Conservation (phyloP, 2,113 vertebrate species). For the Taxidea taxus region DNA sequence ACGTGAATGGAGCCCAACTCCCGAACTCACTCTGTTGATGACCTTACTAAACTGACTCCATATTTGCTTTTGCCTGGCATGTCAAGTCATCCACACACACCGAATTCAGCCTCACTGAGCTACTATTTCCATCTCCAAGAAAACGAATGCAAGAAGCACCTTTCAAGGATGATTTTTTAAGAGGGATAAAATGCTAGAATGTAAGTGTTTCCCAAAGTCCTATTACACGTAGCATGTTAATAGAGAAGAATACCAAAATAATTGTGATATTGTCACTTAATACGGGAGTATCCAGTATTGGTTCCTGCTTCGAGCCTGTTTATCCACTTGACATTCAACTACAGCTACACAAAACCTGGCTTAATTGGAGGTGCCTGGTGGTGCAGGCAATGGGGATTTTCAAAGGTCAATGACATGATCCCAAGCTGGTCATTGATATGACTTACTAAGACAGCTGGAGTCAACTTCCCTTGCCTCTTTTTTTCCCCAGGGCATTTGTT, state of each 20-base stretch:
- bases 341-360: not conserved
- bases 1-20: not conserved
- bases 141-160: not conserved
- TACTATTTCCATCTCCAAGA: not conserved
- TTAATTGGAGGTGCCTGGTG: slow-evolving; percentile 41
- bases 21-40: not conserved
- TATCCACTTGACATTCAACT: slow-evolving; percentile 58
- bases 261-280: not conserved
- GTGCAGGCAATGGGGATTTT: not conserved
- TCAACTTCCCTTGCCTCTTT: not conserved
- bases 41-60: accelerated
- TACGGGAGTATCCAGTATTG: not conserved
- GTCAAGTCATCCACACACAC: not conserved
- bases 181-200: not conserved
- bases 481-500: not conserved
- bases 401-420: slow-evolving; percentile 39
- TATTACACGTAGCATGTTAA: not conserved
- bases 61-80: not conserved
- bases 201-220: not conserved
- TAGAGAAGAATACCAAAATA: not conserved
- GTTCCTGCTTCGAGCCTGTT: not conserved
- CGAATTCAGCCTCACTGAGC: not conserved
- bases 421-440: not conserved
- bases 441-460: not conserved
- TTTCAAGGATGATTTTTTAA: not conserved